phyloP scores from a whole-genome alignment of 2,888 invertebrate species.

The Acleris holmiana region DNA sequence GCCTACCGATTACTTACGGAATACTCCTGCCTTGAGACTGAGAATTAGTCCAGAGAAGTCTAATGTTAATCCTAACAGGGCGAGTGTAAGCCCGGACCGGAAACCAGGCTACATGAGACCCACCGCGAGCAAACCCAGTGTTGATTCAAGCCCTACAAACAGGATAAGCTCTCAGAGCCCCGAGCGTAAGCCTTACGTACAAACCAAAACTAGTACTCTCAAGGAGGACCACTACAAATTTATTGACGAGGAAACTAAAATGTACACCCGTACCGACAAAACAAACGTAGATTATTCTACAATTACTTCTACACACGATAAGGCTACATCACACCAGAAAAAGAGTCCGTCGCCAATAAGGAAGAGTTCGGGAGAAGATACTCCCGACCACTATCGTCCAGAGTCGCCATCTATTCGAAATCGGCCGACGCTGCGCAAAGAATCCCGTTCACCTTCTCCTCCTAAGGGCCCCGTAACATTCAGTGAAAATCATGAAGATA shows the following conservation, averaged over 20 bases:
- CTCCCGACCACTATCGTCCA: constrained; percentile 28
- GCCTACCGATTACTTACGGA: constrained; percentile 41
- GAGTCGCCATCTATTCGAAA: constrained; percentile 40
- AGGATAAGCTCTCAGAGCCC: constrained; percentile 45
- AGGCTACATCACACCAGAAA: constrained; percentile 38
- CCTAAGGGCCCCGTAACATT: constrained; percentile 55
- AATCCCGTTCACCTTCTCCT: constrained; percentile 57
- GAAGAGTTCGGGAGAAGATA: constrained; percentile 48
- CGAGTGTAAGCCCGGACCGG: constrained; percentile 53
- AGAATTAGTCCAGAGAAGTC: constrained; percentile 36
- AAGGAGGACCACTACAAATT: constrained; percentile 69
- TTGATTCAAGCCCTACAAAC: constrained; percentile 44
- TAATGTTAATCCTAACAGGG: constrained; percentile 44
- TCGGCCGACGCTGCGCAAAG: constrained; percentile 43
- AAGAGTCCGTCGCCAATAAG: constrained; percentile 49
- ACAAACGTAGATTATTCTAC: constrained; percentile 25
- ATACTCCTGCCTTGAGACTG: constrained; percentile 40
- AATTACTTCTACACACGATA: constrained; percentile 34
- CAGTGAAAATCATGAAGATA: constrained; percentile 38
- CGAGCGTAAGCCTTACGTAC: constrained; percentile 44
- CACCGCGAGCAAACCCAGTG: constrained; percentile 47
- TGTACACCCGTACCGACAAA: constrained; percentile 55
- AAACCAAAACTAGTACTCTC: constrained; percentile 46
- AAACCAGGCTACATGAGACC: constrained; percentile 65
- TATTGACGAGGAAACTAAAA: constrained; percentile 74